Percentiles rank a stretch among this genome's conserved stretches.
Conservation (phyloP, 2,113 vertebrate genomes). For the Antechinus flavipes region DNA sequence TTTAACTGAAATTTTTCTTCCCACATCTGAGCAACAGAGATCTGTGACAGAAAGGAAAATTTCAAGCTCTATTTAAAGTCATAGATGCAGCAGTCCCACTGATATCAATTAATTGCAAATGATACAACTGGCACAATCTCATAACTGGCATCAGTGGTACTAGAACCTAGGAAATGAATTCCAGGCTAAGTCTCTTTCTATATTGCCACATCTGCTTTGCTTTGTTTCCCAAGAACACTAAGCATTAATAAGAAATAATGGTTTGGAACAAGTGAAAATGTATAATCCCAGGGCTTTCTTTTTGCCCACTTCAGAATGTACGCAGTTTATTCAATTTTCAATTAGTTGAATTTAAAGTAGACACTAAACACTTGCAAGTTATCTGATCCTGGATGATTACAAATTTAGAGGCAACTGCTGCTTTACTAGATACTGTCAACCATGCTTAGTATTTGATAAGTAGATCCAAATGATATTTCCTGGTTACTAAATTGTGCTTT, state of each 20-base stretch:
- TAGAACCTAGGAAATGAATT: not conserved
- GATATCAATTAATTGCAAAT: slow-evolving; percentile 7
- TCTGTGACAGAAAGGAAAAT: not conserved
- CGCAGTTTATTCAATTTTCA: slow-evolving; percentile 7
- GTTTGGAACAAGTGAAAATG: not conserved
- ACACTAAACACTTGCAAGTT: not conserved
- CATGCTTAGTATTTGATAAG: not conserved
- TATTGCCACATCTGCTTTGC: not conserved
- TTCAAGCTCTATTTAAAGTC: not conserved
- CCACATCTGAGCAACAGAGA: not conserved
- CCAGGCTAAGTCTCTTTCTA: not conserved
- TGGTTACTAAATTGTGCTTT: slow-evolving; percentile 12
- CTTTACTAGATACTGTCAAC: slow-evolving; percentile 18
- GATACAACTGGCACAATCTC: not conserved
- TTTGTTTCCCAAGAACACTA: not conserved
- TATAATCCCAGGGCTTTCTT: not conserved
- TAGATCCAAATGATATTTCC: not conserved
- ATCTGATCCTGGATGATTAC: slow-evolving; percentile 5
- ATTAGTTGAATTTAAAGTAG: slow-evolving; percentile 28
- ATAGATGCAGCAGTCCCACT: not conserved
- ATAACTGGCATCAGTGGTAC: not conserved
- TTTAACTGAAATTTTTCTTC: not conserved
- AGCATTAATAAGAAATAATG: not conserved
- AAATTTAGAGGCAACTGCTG: not conserved
- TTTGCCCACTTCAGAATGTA: not conserved